phyloP scores from a whole-genome alignment of 2,888 invertebrate species.

The Zygaena filipendulae region DNA sequence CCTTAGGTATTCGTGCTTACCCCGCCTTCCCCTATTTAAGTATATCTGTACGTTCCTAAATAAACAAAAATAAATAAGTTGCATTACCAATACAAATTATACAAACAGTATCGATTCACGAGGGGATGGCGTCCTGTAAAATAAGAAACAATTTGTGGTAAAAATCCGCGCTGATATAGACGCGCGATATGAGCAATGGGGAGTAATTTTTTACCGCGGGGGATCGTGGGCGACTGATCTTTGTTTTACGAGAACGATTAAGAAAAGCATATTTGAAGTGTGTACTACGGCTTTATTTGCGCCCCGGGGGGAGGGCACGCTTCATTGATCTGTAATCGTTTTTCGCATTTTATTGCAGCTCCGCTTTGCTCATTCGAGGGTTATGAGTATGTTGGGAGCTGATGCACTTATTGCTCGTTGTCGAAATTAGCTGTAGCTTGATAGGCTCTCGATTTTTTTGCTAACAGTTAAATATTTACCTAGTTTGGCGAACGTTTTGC shows the following conservation, averaged over 20 bases:
- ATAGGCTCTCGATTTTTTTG: constrained; percentile 5
- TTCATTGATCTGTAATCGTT: constrained; percentile 68
- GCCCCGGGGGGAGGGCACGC: constrained; percentile 57
- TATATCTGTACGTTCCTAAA: no score
- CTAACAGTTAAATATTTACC: background rate
- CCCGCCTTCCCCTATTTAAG: no score
- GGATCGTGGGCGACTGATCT: constrained; percentile 56
- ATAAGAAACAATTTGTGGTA: constrained; percentile 55
- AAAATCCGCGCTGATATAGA: constrained; percentile 51
- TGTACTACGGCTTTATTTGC: constrained; percentile 65
- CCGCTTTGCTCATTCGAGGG: constrained; percentile 40
- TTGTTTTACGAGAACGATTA: constrained; percentile 70
- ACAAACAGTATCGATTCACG: constrained; percentile 50
- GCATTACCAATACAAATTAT: constrained; percentile 31
- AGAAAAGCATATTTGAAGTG: constrained; percentile 70
- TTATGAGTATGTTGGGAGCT: constrained; percentile 38
- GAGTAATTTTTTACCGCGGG: constrained; percentile 44
- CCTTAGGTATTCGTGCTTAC: no score
- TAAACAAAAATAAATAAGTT: no score
- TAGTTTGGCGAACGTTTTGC: background rate
- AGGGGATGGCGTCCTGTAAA: constrained; percentile 35
- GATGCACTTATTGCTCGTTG: constrained; percentile 34
- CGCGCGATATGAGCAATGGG: constrained; percentile 57
- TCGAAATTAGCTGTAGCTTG: constrained; percentile 19
- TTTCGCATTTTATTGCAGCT: constrained; percentile 58